Conservation (phyloP, 92 coral and sea anemone genomes). For the Diadumene lineata region DNA sequence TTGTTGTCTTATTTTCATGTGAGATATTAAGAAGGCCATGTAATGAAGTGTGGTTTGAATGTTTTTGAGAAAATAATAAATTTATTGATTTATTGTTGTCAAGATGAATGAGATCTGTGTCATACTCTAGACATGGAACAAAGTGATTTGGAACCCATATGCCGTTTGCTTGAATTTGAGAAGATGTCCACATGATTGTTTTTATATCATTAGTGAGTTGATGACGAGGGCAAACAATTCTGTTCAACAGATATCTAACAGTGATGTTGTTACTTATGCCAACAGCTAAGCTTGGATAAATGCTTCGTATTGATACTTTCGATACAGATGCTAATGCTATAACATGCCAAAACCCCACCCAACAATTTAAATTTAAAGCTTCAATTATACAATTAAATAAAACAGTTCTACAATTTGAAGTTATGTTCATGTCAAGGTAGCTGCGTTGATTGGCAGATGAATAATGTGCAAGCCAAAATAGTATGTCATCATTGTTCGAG, state of each 20-base stretch:
- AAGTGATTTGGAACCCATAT: constrained; percentile 34
- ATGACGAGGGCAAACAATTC: constrained; percentile 29
- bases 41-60: too few species aligned
- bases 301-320: constrained; percentile 34
- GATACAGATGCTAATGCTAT: constrained; percentile 48
- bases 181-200: constrained; percentile 34
- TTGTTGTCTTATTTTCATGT: too few species aligned
- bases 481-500: constrained; percentile 16
- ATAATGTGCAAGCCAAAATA: constrained; percentile 44
- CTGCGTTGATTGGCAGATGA: constrained; percentile 14
- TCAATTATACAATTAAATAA: constrained; percentile 5
- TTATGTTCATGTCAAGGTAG: constrained; percentile 27
- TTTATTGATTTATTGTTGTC: too few species aligned
- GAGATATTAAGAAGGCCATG: too few species aligned
- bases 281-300: constrained; percentile 46
- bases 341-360: constrained; percentile 56
- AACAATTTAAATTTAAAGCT: constrained; percentile 28
- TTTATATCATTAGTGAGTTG: neutral
- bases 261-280: constrained; percentile 16
- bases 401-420: constrained; percentile 19
- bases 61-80: too few species aligned
- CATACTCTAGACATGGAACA: constrained; percentile 23
- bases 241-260: constrained; percentile 47
- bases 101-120: too few species aligned
- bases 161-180: neutral